Conservation (phyloP, 2,113 vertebrate genomes). For the Puffinus mauretanicus region DNA sequence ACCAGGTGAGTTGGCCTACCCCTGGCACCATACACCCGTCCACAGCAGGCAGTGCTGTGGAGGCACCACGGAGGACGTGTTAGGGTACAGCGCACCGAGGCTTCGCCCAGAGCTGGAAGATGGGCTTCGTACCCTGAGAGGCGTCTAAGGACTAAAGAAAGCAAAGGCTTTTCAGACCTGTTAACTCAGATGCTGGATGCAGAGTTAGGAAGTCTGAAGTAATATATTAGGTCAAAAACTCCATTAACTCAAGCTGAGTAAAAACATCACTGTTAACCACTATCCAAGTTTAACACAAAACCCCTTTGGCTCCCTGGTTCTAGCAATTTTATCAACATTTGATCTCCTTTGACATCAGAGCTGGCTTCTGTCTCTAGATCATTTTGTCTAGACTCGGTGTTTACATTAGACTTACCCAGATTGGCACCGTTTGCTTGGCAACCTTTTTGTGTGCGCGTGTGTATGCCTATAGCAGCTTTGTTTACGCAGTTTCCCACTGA, state of each 20-base stretch:
- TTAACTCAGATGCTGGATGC: neutral
- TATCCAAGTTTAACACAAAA: neutral
- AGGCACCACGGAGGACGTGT: rapidly evolving
- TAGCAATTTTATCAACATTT: slow-evolving; percentile 49
- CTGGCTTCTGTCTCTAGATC: slow-evolving; percentile 44
- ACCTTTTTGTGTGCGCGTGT: neutral
- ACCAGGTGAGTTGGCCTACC: neutral
- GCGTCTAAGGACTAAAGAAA: neutral
- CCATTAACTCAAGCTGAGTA: neutral
- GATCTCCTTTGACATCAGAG: slow-evolving; percentile 52
- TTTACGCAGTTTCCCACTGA: neutral
- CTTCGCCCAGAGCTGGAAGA: neutral
- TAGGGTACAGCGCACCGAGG: neutral
- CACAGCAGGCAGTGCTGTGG: neutral
- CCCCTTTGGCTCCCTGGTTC: neutral
- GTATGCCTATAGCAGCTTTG: neutral
- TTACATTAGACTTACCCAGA: neutral
- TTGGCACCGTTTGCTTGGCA: neutral
- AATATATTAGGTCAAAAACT: neutral
- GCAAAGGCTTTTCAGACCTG: neutral
- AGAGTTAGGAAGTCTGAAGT: neutral
- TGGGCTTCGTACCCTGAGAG: neutral
- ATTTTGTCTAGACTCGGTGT: slow-evolving; percentile 27
- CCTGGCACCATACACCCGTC: neutral
- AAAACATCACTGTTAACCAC: neutral